Evolutionary conservation across 2,113 vertebrate genomes (phyloP).

Genomic region (Lepus timidus): DNA sequence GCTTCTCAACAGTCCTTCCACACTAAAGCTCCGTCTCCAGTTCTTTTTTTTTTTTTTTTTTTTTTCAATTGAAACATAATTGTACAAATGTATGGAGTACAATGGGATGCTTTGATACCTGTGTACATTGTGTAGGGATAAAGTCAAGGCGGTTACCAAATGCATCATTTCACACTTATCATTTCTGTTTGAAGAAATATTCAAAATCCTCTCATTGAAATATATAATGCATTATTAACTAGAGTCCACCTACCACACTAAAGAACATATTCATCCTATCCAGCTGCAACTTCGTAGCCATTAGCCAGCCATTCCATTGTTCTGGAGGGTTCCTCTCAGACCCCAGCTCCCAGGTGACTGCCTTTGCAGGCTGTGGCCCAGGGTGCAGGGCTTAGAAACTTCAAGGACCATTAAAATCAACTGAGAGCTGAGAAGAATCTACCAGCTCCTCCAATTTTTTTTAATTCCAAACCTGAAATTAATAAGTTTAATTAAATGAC

Average conservation of each 20-base stretch:
- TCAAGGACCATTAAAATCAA: background rate
- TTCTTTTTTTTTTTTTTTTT: background rate
- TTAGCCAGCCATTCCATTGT: background rate
- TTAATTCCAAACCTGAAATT: slow-evolving; percentile 44
- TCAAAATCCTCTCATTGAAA: background rate
- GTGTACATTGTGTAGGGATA: too few species aligned
- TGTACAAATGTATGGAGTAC: background rate
- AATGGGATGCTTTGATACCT: background rate
- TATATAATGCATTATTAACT: background rate
- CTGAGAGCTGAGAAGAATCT: slow-evolving; percentile 7
- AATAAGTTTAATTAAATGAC: slow-evolving; percentile 36
- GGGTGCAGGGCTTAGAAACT: background rate
- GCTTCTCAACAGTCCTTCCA: slow-evolving; percentile 3
- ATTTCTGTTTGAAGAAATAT: background rate
- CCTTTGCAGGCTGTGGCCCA: background rate
- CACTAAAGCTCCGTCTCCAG: background rate
- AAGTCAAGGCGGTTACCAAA: background rate
- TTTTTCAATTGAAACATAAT: background rate
- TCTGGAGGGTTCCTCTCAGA: background rate
- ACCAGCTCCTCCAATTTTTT: background rate
- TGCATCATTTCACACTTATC: background rate
- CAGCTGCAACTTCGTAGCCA: background rate
- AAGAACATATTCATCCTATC: background rate
- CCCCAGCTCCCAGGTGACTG: rapidly evolving
- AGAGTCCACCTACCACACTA: background rate